These are phyloP conservation scores for Pterophyllum scalare DNA, from an alignment of 2,113 vertebrate genomes.

Conservation along the genomic window DNA sequence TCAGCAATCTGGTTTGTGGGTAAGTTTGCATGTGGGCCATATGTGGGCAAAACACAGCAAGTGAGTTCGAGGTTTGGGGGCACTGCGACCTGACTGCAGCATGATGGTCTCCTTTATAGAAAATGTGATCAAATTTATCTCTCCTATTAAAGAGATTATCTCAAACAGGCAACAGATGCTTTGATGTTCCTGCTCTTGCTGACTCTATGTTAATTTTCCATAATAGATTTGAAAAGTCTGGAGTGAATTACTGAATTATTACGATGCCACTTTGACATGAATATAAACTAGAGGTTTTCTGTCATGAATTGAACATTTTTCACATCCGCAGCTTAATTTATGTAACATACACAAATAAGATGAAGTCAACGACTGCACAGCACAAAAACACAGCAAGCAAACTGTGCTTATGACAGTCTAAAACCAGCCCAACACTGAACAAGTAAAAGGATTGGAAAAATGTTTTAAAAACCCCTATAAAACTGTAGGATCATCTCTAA, in stretches of 20 bases:
- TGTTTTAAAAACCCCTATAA: too few species aligned
- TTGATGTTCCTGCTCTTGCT: neutral
- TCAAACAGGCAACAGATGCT: neutral
- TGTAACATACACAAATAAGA: neutral
- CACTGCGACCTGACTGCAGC: neutral
- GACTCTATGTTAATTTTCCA: neutral
- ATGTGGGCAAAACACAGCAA: slow-evolving; percentile 2
- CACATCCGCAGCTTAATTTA: neutral
- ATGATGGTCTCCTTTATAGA: neutral
- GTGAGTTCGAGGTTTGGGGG: slow-evolving; percentile 1
- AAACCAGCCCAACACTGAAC: neutral
- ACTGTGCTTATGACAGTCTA: neutral
- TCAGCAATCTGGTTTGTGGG: slow-evolving; percentile 9
- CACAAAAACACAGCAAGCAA: neutral
- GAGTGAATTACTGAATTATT: neutral
- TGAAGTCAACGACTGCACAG: neutral
- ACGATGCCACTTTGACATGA: neutral
- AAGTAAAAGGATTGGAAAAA: neutral
- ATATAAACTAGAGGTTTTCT: neutral
- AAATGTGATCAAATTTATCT: neutral
- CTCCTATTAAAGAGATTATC: neutral
- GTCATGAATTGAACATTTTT: neutral
- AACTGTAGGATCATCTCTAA: too few species aligned
- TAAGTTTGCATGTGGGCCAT: slow-evolving; percentile 7
- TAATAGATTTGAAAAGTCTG: slow-evolving; percentile 2